phyloP scores from a whole-genome alignment of 2,888 invertebrate species.

The Oegoconia quadripuncta region DNA sequence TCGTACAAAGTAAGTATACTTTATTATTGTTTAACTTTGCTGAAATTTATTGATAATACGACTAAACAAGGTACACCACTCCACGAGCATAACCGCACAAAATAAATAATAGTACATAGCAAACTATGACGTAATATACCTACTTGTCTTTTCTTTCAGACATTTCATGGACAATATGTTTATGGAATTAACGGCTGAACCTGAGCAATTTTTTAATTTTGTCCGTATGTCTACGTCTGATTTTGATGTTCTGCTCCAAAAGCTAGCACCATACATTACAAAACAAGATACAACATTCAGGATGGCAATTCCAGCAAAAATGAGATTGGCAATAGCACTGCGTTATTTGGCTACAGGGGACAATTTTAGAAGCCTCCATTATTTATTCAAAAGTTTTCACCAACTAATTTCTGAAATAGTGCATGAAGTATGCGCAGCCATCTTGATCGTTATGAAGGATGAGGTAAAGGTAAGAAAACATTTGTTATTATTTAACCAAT shows the following conservation, averaged over 20 bases:
- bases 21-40: no score
- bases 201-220: neutral
- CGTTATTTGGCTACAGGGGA: conserved; percentile 5
- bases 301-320: conserved; percentile 2
- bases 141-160: no score
- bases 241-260: neutral
- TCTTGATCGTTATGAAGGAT: neutral
- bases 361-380: conserved; percentile 2
- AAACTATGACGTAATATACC: no score
- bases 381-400: conserved; percentile 3
- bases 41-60: no score
- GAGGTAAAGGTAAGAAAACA: neutral
- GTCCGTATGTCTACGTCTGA: conserved; percentile 1
- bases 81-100: no score
- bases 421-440: conserved; percentile 1
- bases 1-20: no score
- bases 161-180: no score
- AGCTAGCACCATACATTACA: conserved; percentile 2
- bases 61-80: no score
- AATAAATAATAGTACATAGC: no score
- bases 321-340: conserved; percentile 7
- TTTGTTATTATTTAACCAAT: no score
- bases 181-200: no score
- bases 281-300: conserved; percentile 8
- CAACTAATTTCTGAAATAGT: conserved; percentile 5